Percentiles rank a stretch among this genome's conserved stretches.
phyloP scores from a whole-genome alignment of 2,113 vertebrate species.

The Struthio camelus region DNA sequence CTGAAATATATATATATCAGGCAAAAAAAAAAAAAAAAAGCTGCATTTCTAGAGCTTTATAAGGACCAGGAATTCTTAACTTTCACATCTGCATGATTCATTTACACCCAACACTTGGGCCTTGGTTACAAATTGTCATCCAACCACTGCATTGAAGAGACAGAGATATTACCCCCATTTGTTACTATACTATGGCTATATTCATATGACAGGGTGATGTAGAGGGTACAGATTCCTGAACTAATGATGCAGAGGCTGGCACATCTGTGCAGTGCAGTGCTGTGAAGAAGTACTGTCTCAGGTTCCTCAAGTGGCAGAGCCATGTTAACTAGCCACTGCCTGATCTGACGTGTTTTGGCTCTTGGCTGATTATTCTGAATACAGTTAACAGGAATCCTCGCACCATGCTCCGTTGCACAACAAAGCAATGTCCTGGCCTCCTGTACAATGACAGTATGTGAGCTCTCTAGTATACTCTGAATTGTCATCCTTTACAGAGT shows the following conservation, averaged over 20 bases:
- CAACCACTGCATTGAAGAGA: not conserved
- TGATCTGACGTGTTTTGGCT: accelerated
- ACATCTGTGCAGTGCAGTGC: accelerated
- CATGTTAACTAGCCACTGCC: not conserved
- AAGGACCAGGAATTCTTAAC: accelerated
- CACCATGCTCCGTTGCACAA: accelerated
- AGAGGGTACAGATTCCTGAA: not conserved
- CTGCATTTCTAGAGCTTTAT: not conserved
- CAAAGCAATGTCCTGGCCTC: not conserved
- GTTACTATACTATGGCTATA: not conserved
- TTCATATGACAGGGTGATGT: accelerated
- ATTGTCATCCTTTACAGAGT: not conserved
- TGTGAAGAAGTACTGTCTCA: not conserved
- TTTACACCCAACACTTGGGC: not conserved
- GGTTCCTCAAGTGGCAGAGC: not conserved
- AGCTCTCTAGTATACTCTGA: not conserved
- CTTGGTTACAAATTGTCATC: not conserved
- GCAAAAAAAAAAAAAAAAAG: not conserved
- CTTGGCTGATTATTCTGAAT: not conserved
- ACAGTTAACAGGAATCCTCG: not conserved
- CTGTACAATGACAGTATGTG: accelerated
- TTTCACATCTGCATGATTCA: not conserved
- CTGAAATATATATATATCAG: not conserved
- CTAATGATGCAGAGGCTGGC: accelerated
- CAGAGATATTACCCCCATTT: not conserved